Evolutionary conservation across 2,113 vertebrate genomes (phyloP).

Genomic region (Arvicanthis niloticus): DNA sequence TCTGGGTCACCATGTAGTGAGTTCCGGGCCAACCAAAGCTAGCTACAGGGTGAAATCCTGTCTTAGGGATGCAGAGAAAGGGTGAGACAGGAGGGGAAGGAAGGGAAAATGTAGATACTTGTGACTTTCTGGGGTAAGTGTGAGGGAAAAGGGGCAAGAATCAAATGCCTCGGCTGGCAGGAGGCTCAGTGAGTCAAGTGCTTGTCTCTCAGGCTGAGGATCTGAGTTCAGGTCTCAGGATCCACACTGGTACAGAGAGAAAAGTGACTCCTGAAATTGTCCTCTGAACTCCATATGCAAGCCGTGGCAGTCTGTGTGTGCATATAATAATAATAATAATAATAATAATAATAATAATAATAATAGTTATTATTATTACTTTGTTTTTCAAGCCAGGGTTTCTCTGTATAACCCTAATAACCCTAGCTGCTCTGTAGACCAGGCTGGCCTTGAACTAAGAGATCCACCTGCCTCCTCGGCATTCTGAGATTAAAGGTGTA

Average conservation of each 20-base stretch:
- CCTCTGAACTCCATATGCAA: neutral
- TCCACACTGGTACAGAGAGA: neutral
- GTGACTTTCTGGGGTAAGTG: neutral
- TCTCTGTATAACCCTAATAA: neutral
- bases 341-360: neutral
- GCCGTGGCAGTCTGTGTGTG: neutral
- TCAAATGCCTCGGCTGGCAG: neutral
- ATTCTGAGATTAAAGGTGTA: neutral
- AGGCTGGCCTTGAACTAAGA: neutral
- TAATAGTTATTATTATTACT: too few species aligned
- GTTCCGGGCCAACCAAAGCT: neutral
- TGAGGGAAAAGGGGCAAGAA: neutral
- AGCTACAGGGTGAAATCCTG: neutral
- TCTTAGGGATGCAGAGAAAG: neutral
- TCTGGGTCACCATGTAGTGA: neutral
- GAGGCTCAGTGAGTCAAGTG: neutral
- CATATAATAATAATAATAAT: too few species aligned
- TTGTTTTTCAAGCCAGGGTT: neutral
- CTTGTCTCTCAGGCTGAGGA: neutral
- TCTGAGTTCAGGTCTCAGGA: neutral
- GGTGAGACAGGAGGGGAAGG: neutral
- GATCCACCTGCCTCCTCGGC: neutral
- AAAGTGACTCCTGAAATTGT: neutral
- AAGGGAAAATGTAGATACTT: too few species aligned
- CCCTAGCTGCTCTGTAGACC: neutral